Conservation (phyloP, 2,797 vertebrate genomes). For the Neostethus bicornis region DNA sequence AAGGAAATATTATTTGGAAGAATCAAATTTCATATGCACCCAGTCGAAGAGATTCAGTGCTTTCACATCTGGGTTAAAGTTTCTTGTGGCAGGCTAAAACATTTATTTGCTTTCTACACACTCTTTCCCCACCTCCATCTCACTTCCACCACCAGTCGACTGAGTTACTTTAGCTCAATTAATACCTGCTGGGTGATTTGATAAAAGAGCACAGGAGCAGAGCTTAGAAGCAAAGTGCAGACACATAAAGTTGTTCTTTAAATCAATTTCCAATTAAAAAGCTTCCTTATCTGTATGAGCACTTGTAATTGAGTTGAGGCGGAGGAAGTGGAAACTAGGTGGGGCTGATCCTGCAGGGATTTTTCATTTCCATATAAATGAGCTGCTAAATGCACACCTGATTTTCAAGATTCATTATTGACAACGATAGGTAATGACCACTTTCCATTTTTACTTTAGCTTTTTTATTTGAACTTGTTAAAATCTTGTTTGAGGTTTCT, state of each 20-base stretch:
- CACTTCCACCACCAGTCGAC: constrained; percentile 14
- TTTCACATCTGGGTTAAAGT: no score
- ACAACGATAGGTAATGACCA: constrained; percentile 50
- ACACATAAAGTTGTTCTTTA: constrained; percentile 53
- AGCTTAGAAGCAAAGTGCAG: constrained; percentile 50
- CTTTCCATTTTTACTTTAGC: constrained; percentile 34
- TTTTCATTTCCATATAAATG: constrained; percentile 77
- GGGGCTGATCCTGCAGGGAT: constrained; percentile 49
- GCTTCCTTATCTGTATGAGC: constrained; percentile 38
- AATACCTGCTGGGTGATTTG: constrained; percentile 50
- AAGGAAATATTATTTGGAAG: no score
- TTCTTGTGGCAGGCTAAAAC: background rate
- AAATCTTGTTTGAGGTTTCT: constrained; percentile 23
- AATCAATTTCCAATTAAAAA: constrained; percentile 74
- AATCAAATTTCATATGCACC: no score
- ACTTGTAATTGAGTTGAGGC: constrained; percentile 59
- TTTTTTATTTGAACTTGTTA: constrained; percentile 21
- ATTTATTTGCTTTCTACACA: constrained; percentile 4
- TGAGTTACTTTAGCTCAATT: constrained; percentile 50
- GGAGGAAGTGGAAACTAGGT: constrained; percentile 35
- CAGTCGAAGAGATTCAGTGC: no score
- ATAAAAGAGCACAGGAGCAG: constrained; percentile 49
- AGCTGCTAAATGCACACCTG: constrained; percentile 52
- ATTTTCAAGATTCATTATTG: constrained; percentile 53
- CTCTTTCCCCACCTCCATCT: background rate